Conservation (phyloP, 2,797 vertebrate genomes). For the Acipenser transmontanus region DNA sequence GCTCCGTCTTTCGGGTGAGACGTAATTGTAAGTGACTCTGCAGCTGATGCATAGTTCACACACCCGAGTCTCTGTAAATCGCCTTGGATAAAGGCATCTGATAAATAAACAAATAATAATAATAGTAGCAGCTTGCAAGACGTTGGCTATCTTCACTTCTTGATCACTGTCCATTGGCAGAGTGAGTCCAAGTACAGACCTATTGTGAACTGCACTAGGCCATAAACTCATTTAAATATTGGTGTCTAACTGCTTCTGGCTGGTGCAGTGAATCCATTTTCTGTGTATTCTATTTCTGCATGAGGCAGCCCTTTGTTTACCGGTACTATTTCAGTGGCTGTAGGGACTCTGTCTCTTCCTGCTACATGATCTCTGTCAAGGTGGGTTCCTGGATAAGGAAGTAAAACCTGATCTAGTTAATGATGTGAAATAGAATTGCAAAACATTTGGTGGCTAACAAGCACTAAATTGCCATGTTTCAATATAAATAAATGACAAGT, state of each 20-base stretch:
- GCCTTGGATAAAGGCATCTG: no score
- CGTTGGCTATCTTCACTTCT: no score
- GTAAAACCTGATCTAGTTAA: slow-evolving; percentile 15
- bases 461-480: not conserved
- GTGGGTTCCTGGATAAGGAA: slow-evolving; percentile 1
- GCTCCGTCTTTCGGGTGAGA: no score
- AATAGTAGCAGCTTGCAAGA: no score
- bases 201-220: not conserved
- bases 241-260: not conserved
- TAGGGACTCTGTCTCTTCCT: slow-evolving; percentile 30
- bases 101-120: no score
- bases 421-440: slow-evolving; percentile 26
- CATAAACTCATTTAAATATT: not conserved
- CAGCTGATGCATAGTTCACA: no score
- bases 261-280: not conserved
- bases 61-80: no score
- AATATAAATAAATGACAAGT: slow-evolving; percentile 20
- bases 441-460: slow-evolving; percentile 27
- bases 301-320: slow-evolving; percentile 32
- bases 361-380: slow-evolving; percentile 6
- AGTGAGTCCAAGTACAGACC: no score
- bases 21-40: no score
- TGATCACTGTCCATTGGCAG: no score
- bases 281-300: slow-evolving; percentile 40
- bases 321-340: slow-evolving; percentile 23